Conservation (phyloP, 2,888 invertebrate genomes). For the Cybosia mesomella region DNA sequence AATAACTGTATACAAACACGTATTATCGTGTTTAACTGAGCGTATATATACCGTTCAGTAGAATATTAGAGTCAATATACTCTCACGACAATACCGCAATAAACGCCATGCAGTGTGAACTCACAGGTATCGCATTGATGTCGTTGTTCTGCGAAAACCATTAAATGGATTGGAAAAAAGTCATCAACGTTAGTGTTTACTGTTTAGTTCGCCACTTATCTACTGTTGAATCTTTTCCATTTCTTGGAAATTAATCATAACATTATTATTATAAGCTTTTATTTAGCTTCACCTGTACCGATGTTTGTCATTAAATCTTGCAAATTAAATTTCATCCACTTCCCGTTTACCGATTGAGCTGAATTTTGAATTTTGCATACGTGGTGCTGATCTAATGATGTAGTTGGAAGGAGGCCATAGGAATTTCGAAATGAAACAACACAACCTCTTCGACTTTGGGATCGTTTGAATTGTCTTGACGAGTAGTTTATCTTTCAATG, state of each 20-base stretch:
- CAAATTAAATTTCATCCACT: no score
- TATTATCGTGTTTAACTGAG: slow-evolving; percentile 20
- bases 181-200: not conserved
- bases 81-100: slow-evolving; percentile 46
- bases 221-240: not conserved
- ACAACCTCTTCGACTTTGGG: no score
- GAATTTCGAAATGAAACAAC: no score
- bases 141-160: slow-evolving; percentile 39
- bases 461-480: no score
- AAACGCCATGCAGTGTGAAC: slow-evolving; percentile 45
- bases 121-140: slow-evolving; percentile 36
- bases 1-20: slow-evolving; percentile 18
- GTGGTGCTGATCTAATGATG: no score
- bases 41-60: slow-evolving; percentile 24
- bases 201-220: slow-evolving; percentile 3
- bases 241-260: not conserved
- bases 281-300: no score
- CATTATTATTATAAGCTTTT: no score
- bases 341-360: no score
- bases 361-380: no score
- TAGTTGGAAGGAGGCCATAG: no score
- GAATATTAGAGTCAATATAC: slow-evolving; percentile 17
- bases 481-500: no score
- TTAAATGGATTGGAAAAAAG: slow-evolving; percentile 27
- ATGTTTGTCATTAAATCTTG: no score